A percentile compares a stretch with the other conserved stretches of the same genome.
Conservation (phyloP, 23 tunicate genomes). For the Halocynthia aurantium region DNA sequence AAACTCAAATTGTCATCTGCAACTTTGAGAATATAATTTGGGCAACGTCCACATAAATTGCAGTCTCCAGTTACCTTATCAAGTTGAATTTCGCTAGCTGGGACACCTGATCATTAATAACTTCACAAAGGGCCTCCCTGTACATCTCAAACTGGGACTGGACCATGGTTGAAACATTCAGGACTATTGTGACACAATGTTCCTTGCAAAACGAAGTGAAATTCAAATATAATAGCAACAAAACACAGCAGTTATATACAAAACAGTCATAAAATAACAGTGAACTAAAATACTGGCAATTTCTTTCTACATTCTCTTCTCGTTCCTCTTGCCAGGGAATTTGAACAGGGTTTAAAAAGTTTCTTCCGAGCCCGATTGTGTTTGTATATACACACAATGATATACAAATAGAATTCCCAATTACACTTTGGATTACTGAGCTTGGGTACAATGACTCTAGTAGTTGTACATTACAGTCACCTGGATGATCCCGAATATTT, state of each 20-base stretch:
- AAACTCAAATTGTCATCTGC: not conserved
- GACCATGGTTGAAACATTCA: conserved; percentile 79
- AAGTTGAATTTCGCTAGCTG: conserved; percentile 84
- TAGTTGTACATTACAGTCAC: conserved; percentile 6
- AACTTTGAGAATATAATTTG: not conserved
- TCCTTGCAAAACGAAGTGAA: conserved; percentile 40
- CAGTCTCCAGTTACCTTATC: conserved; percentile 42
- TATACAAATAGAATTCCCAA: too few species aligned
- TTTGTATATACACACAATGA: too few species aligned
- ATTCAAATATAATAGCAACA: not conserved
- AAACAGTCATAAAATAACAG: too few species aligned
- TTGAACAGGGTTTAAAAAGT: too few species aligned
- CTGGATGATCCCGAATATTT: conserved; percentile 86
- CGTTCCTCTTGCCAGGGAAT: too few species aligned
- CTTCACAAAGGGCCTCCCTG: conserved; percentile 62
- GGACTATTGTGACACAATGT: conserved; percentile 68
- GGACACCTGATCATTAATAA: conserved; percentile 71
- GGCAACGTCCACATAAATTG: not conserved
- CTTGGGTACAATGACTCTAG: too few species aligned
- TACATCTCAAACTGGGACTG: conserved; percentile 88
- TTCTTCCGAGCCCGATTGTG: too few species aligned
- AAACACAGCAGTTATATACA: not conserved
- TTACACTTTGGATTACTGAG: too few species aligned
- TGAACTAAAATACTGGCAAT: too few species aligned
- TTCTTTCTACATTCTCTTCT: too few species aligned